Evolutionary conservation across 2,113 vertebrate genomes (phyloP), one percentile per base, ranked within the genome.

Genomic region (Zeus faber): DNA sequence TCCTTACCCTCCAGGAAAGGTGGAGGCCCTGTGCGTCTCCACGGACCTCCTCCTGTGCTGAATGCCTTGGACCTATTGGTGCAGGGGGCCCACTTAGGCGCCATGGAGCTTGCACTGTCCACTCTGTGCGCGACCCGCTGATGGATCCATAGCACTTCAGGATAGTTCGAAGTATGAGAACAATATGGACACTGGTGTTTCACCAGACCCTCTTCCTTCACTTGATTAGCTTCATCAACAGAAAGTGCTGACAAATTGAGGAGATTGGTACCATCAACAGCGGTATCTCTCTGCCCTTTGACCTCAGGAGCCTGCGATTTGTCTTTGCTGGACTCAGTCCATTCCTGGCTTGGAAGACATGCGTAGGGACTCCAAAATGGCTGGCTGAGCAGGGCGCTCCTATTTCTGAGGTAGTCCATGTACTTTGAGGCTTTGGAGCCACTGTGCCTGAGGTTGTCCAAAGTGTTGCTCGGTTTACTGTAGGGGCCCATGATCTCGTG

Each of bases 71-170:
- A 68, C 54, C 88, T 91, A 0, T 90, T 91, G 45, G 11, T 43
- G 62, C 88, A 89, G 48, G 91, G 91, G 2, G 90, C 91, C 95
- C 95, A 97, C 20, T 88, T 92, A 2, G 95, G 95, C 0, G 90
- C 91, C 80, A 88, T 48, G 0, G 87, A 79, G 58, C 84, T 92
- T 77, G 87, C 88, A 75, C 90, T 87, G 53, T 94, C 92, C 72
- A 98, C 90, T 65, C 86, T 91, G 87, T 98, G 96, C 64, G 92
- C 90, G 65, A 97, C 83, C 24, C 91, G 91, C 74, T 96, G 93
- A 71, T 98, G 96, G 88, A 98, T 94, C 94, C 94, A 97, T 54
- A 98, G 89, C 6, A 97, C 94, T 74, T 98, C 96, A 1, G 93
- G 94, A 76, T 97, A 98, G 68, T 87, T 90, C 25, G 92, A 93